phyloP scores from a whole-genome alignment of 2,888 invertebrate genomes.

The Xestobium rufovillosum region DNA sequence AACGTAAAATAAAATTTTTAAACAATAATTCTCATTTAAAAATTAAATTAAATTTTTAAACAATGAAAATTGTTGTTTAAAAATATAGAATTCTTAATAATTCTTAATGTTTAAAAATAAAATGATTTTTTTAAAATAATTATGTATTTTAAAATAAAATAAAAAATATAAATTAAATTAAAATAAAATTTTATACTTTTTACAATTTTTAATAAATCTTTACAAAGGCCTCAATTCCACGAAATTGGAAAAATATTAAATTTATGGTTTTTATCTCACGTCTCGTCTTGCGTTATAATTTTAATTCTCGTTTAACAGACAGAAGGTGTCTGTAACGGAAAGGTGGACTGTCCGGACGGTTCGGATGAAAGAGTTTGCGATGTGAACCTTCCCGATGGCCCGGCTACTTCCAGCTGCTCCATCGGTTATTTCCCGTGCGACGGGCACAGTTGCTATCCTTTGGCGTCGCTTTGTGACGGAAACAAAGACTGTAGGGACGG shows the following conservation, averaged over 20 bases:
- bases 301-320: no score
- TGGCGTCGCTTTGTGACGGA: slow-evolving; percentile 58
- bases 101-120: slow-evolving; percentile 37
- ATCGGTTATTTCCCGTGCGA: slow-evolving; percentile 52
- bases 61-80: no score
- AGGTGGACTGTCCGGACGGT: slow-evolving; percentile 50
- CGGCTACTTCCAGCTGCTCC: slow-evolving; percentile 46
- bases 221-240: no score
- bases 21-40: no score
- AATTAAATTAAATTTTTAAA: no score
- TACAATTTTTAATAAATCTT: no score
- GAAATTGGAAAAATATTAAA: no score
- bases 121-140: not conserved
- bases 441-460: slow-evolving; percentile 52
- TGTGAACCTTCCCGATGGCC: slow-evolving; percentile 34
- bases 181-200: no score
- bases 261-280: no score
- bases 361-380: slow-evolving; percentile 45
- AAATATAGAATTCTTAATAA: slow-evolving; percentile 45
- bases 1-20: no score
- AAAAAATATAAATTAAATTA: no score
- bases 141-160: slow-evolving; percentile 5
- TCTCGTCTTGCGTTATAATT: no score
- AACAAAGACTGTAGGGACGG: slow-evolving; percentile 65
- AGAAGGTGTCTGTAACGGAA: slow-evolving; percentile 47